These are phyloP conservation scores for Actias luna DNA, from an alignment of 2,888 invertebrate genomes.

Conservation along the genomic window DNA sequence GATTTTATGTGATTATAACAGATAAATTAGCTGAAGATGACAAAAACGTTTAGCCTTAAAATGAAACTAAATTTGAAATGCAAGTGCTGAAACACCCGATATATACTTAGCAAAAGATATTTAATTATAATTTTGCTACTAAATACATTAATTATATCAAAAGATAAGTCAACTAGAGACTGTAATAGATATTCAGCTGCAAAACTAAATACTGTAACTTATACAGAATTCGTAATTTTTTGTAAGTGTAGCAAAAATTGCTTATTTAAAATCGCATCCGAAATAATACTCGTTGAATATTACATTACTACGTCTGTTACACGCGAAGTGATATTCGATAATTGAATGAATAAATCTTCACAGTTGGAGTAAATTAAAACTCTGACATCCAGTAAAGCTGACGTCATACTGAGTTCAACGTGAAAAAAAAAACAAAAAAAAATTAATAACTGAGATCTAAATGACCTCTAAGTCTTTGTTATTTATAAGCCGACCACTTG, in stretches of 20 bases:
- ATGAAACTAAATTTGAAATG: too few species aligned
- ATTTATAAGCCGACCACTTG: background rate
- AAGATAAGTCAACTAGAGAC: too few species aligned
- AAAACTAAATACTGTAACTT: background rate
- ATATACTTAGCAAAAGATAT: too few species aligned
- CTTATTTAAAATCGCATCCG: background rate
- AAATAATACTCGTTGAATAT: conserved; percentile 11
- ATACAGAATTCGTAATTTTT: background rate
- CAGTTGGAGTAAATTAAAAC: conserved; percentile 40
- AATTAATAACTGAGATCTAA: background rate
- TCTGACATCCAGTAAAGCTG: conserved; percentile 31
- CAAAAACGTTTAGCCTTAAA: too few species aligned
- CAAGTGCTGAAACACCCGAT: too few species aligned
- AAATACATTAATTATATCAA: too few species aligned
- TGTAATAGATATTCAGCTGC: background rate
- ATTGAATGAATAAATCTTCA: conserved; percentile 38
- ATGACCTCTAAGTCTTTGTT: background rate
- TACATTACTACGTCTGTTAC: conserved; percentile 12
- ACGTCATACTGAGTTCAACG: conserved; percentile 1
- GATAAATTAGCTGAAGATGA: too few species aligned
- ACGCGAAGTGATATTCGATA: conserved; percentile 22
- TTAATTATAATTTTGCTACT: too few species aligned
- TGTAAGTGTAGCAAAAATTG: background rate
- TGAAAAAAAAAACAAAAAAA: background rate
- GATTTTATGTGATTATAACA: too few species aligned